phyloP scores from a whole-genome alignment of 2,888 invertebrate genomes.

The Eupithecia tripunctaria region DNA sequence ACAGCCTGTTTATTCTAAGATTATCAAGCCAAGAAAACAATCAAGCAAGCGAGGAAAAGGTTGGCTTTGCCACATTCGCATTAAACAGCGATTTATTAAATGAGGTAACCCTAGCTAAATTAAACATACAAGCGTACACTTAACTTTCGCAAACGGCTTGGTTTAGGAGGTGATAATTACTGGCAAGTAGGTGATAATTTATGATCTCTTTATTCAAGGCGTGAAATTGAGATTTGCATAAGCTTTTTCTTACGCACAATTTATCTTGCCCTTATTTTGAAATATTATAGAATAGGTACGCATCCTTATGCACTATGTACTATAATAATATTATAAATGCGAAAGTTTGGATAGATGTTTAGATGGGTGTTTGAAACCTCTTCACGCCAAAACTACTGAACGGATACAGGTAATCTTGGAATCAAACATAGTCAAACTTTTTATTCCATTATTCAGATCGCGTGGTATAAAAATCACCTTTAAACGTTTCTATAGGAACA shows the following conservation, averaged over 20 bases:
- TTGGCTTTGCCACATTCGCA: neutral
- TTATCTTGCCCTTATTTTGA: neutral
- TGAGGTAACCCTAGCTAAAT: conserved; percentile 25
- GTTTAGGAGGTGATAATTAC: conserved; percentile 39
- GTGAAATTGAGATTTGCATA: conserved; percentile 25
- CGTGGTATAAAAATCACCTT: too few relatives aligned
- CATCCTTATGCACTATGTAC: too few relatives aligned
- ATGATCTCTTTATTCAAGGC: conserved; percentile 26
- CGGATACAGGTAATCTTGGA: too few relatives aligned
- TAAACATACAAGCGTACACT: conserved; percentile 17
- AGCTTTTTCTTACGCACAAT: neutral
- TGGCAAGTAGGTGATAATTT: conserved; percentile 36
- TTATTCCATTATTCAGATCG: too few relatives aligned
- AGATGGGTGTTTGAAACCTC: too few relatives aligned
- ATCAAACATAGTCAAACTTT: too few relatives aligned
- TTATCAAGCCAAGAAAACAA: conserved; percentile 1
- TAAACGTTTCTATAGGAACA: too few relatives aligned
- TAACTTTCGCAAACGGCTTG: conserved; percentile 40
- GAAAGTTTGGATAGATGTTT: too few relatives aligned
- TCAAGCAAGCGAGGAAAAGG: conserved; percentile 4
- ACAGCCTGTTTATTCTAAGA: conserved; percentile 4
- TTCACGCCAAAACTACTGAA: too few relatives aligned
- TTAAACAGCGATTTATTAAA: conserved; percentile 5
- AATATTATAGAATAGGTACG: too few relatives aligned
- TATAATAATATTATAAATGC: too few relatives aligned